Conservation (phyloP, 2,888 invertebrate species). For the Galerucella pusilla region DNA sequence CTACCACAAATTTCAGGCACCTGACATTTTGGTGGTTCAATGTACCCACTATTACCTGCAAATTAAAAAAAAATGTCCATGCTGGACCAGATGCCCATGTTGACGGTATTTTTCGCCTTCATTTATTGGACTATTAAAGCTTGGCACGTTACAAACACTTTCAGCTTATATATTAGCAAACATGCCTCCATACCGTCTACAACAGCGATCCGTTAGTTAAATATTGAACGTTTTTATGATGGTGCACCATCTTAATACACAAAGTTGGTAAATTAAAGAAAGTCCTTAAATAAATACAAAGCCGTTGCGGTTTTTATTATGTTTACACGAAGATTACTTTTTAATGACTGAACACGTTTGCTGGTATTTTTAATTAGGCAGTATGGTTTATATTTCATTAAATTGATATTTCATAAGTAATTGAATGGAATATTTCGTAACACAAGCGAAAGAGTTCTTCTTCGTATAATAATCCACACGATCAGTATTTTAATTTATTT, state of each 20-base stretch:
- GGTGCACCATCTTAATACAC: neutral
- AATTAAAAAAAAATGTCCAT: no score
- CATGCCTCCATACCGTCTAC: neutral
- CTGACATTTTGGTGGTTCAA: no score
- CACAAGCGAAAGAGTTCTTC: neutral
- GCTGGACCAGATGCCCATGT: no score
- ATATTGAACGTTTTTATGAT: conserved; percentile 12
- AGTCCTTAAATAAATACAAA: conserved; percentile 10
- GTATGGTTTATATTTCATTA: neutral
- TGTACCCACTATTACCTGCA: no score
- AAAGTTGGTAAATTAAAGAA: conserved; percentile 10
- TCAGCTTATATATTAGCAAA: conserved; percentile 1
- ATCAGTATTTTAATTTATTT: no score
- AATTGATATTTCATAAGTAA: neutral
- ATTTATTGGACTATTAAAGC: no score
- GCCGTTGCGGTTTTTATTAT: conserved; percentile 12
- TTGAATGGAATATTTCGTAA: neutral
- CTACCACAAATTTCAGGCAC: no score
- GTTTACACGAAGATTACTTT: conserved; percentile 7
- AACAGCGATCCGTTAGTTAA: neutral
- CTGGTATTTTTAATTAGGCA: conserved; percentile 6
- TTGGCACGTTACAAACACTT: neutral
- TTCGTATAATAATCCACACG: no score
- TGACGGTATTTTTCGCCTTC: no score
- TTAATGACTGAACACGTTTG: conserved; percentile 1